Evolutionary conservation across 2,888 invertebrate genomes (phyloP), one percentile per base, ranked within the genome.

Genomic region (Phortica okadai): DNA sequence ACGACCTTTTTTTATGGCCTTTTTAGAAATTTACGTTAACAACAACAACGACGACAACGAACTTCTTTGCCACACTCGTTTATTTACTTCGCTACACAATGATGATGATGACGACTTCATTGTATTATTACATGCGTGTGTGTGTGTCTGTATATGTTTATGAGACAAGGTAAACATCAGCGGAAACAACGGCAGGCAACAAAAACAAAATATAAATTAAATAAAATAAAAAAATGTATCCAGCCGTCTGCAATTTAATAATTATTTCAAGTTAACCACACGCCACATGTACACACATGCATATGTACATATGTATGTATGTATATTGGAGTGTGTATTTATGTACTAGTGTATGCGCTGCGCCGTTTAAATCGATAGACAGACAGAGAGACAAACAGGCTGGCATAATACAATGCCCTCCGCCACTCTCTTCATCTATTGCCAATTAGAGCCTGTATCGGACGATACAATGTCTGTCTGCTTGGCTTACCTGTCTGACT

Each of bases 1-100:
- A 88, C 85, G 85, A 85, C 85, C 85, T 88, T 85, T 85, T 59
- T 72, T 72, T 72, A 72, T 72, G 56, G 70, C 70, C 33, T 56
- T 69, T 70, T 54, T 70, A 72, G 54, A 70, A 70, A 70, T 50
- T 54, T 33, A 70, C 62, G 21, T 62, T 62, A 25, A 62, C 25
- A 62, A 21, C 59, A 21, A 59, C 50, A 64, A 11, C 69, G 16
- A 21, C 70, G 50, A 14, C 70, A 70, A 70, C 70, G 62, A 62
- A 62, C 62, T 62, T 25, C 62, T 62, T 62, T 10, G 25, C 25
- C 1, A 10, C 62, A 62, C 25, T 62, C 21, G n/a, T 21, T 62
- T 25, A 10, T 25, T 21, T 21, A 5, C 1, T 16, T 21, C 62
- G 6, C 16, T 16, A 62, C 62, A 25, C 62, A 16, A 62, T 25